phyloP scores from a whole-genome alignment of 2,113 vertebrate genomes.

The Galemys pyrenaicus region DNA sequence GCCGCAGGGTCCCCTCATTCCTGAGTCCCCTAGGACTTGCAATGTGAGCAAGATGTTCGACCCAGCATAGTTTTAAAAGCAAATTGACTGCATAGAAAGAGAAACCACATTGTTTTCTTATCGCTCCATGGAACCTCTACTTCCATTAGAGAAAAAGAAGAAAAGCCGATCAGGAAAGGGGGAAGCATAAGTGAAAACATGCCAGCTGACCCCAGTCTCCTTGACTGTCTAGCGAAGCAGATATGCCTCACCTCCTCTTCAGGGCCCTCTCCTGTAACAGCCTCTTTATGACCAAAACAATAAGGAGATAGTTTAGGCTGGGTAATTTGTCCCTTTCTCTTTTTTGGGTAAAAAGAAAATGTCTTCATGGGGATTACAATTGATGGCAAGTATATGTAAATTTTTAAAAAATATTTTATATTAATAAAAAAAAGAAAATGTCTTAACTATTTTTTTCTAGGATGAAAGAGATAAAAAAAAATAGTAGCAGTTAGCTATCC shows the following conservation, averaged over 20 bases:
- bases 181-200: neutral
- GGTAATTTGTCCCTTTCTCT: neutral
- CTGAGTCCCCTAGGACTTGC: neutral
- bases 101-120: neutral
- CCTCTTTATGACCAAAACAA: neutral
- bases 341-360: slow-evolving; percentile 52
- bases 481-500: neutral
- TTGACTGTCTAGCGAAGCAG: fast-evolving
- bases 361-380: no score
- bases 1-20: no score
- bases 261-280: neutral
- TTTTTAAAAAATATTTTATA: no score
- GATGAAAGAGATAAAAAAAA: slow-evolving; percentile 32
- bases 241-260: neutral
- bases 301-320: neutral
- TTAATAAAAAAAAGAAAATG: slow-evolving; percentile 65
- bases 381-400: no score
- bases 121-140: neutral
- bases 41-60: fast-evolving
- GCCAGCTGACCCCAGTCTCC: neutral
- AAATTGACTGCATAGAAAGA: neutral
- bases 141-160: slow-evolving; percentile 37
- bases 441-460: slow-evolving; percentile 19
- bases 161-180: neutral
- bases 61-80: neutral